phyloP scores from a whole-genome alignment of 2,888 invertebrate genomes.

The Kuschelorhynchus macadamiae region DNA sequence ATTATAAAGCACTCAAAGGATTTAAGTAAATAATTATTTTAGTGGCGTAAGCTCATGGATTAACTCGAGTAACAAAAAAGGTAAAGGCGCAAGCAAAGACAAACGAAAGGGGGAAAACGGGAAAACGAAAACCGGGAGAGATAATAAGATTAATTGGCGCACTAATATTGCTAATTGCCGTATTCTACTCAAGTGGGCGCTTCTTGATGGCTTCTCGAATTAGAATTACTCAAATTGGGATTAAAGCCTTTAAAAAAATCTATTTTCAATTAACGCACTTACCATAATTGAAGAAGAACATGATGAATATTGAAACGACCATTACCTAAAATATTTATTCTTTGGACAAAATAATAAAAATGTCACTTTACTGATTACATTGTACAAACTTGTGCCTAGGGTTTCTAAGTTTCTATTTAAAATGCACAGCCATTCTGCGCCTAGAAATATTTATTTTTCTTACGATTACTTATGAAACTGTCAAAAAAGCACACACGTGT shows the following conservation, averaged over 20 bases:
- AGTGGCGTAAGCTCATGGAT: background rate
- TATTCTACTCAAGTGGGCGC: constrained; percentile 34
- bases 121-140: constrained; percentile 39
- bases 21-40: too few species aligned
- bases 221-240: constrained; percentile 27
- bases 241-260: constrained; percentile 28
- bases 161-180: constrained; percentile 43
- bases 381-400: too few species aligned
- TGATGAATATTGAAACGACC: too few species aligned
- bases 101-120: constrained; percentile 8
- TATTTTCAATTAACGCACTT: constrained; percentile 7
- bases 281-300: background rate
- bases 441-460: too few species aligned
- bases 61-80: constrained; percentile 2
- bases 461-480: too few species aligned
- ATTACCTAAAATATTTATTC: too few species aligned
- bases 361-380: too few species aligned
- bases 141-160: constrained; percentile 42
- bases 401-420: too few species aligned
- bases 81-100: constrained; percentile 13
- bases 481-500: too few species aligned
- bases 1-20: too few species aligned
- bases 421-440: too few species aligned
- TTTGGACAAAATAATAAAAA: too few species aligned
- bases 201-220: constrained; percentile 37